Evolutionary conservation across 1,140 invertebrate genomes (phyloP), one percentile per base, ranked within the genome.

Genomic region (Philaenus spumarius): DNA sequence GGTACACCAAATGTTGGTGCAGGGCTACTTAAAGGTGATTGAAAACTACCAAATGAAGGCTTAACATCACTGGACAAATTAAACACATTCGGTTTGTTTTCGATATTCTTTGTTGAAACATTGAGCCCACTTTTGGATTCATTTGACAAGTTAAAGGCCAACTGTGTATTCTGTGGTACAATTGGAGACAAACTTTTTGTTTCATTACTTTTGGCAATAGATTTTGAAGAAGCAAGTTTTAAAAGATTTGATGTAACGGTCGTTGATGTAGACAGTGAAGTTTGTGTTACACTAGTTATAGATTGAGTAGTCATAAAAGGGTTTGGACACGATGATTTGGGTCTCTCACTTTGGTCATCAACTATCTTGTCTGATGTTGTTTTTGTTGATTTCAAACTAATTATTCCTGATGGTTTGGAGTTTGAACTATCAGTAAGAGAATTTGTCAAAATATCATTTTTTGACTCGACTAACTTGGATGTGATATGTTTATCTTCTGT

Each of bases 191-290:
- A 6, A 45, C 53, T 34, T 15, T 14, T 22, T 20, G 53, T n/a
- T n/a, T n/a, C 24, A 15, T 9, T 26, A 15, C 22, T 23, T n/a
- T 37, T 43, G 14, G 53, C 2, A 19, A 46, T 23, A 15, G 53
- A 24, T 45, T 55, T 55, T n/a, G 40, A 23, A 15, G 37, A 34
- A 20, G 39, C 53, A 45, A 55, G 43, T 24, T 55, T 55, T 17
- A 55, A 55, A 12, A 43, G 34, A 30, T 43, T 55, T 22, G 34
- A 19, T 39, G 50, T 7, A 17, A 53, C 11, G 5, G 50, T 37
- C 22, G 35, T 53, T 3, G 50, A 37, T 14, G 34, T 53, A 17
- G 34, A 30, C 15, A n/a, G 30, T 26, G 30, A 19, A 39, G 4
- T 15, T 51, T 51, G 15, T 35, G 15, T 19, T 19, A 9, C 9